Conservation (phyloP, 1,140 invertebrate species). For the Aphidius ervi region DNA sequence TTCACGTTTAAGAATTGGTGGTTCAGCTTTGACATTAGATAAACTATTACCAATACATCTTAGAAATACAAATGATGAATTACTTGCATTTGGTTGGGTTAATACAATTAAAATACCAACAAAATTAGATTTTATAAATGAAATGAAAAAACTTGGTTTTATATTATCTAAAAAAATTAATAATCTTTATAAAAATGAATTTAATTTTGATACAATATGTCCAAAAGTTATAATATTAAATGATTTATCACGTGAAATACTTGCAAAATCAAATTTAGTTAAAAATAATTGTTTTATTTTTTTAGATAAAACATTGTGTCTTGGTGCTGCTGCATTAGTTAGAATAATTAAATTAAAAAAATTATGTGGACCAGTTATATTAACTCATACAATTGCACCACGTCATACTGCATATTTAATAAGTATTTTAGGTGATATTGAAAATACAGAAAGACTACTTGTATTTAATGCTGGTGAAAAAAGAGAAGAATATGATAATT, state of each 20-base stretch:
- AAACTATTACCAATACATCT: slow-evolving; percentile 66
- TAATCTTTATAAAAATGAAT: slow-evolving; percentile 34
- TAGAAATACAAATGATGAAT: slow-evolving; percentile 58
- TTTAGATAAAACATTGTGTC: slow-evolving; percentile 69
- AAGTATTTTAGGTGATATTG: slow-evolving; percentile 60
- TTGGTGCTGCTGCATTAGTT: slow-evolving; percentile 67
- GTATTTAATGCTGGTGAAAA: slow-evolving; percentile 55
- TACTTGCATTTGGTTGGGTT: slow-evolving; percentile 69
- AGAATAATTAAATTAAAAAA: slow-evolving; percentile 61
- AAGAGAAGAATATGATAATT: slow-evolving; percentile 44
- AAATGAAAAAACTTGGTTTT: slow-evolving; percentile 41
- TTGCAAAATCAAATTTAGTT: slow-evolving; percentile 60
- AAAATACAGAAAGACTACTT: slow-evolving; percentile 57
- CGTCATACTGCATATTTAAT: slow-evolving; percentile 71
- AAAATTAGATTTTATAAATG: slow-evolving; percentile 35
- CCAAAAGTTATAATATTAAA: slow-evolving; percentile 67
- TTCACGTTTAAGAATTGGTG: slow-evolving; percentile 63
- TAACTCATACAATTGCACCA: slow-evolving; percentile 71
- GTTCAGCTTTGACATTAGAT: slow-evolving; percentile 58
- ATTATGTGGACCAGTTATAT: slow-evolving; percentile 67
- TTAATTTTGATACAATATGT: slow-evolving; percentile 60
- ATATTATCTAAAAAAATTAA: slow-evolving; percentile 23
- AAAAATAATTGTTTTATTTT: slow-evolving; percentile 59
- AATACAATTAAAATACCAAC: slow-evolving; percentile 60
- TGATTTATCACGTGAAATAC: slow-evolving; percentile 54